phyloP scores from a whole-genome alignment of 2,888 invertebrate species.

The Mayetiola destructor region DNA sequence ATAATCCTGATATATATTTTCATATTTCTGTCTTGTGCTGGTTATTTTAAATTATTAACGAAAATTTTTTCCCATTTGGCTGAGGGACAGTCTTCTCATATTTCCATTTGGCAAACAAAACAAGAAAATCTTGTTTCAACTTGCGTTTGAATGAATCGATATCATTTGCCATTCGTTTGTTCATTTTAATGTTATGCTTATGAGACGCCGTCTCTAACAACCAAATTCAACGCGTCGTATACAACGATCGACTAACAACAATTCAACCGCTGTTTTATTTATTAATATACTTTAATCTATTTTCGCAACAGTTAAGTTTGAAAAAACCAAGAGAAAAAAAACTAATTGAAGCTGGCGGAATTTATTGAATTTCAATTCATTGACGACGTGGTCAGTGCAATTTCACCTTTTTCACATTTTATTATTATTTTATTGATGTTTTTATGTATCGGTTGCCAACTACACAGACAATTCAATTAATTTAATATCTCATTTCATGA shows the following conservation, averaged over 20 bases:
- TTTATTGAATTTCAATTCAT: not conserved
- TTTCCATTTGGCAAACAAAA: too few species aligned
- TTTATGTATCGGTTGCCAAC: not conserved
- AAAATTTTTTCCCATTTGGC: not conserved
- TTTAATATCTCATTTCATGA: too few species aligned
- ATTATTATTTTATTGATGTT: too few species aligned
- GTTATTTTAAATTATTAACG: not conserved
- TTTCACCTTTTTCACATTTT: too few species aligned
- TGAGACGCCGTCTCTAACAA: not conserved
- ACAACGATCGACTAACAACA: not conserved
- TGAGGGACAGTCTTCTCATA: too few species aligned
- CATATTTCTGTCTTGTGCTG: not conserved
- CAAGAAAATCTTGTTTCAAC: slow-evolving; percentile 10
- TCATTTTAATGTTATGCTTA: not conserved
- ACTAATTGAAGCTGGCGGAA: not conserved
- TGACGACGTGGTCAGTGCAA: not conserved
- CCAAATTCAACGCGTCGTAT: not conserved
- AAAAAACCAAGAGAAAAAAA: not conserved
- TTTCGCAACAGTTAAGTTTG: slow-evolving; percentile 1
- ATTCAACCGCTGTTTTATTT: too few species aligned
- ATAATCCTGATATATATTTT: not conserved
- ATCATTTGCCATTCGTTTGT: slow-evolving; percentile 5
- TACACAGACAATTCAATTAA: not conserved
- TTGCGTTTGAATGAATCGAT: not conserved
- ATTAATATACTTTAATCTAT: slow-evolving; percentile 4